Evolutionary conservation across 1,140 invertebrate species (phyloP), one percentile per base, ranked within the genome.

Genomic region (Diachasmimorpha longicaudata): DNA sequence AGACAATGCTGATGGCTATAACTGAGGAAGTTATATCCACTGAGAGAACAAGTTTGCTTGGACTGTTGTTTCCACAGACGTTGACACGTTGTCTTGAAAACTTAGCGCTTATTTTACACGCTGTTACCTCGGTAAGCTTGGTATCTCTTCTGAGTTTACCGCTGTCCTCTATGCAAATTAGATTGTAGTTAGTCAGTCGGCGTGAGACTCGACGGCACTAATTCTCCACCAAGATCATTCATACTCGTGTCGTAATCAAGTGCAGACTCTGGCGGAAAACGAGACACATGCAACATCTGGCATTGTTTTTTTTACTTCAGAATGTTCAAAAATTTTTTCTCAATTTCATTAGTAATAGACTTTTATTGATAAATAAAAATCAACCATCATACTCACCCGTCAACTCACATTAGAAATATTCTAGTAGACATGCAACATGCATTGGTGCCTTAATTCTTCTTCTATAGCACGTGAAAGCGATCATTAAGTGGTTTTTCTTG

Each of bases 91-190:
- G 87, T 89, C 88, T 85, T 85, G 83, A 86, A 87, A 89, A 88
- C 87, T 89, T 88, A 89, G 88, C 85, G 86, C 87, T 89, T 89
- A 89, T 89, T 89, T 89, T 89, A 89, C 88, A 89, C 88, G 86
- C 88, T 88, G 87, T 89, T 89, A 87, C 81, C 86, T 89, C 83
- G 81, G 86, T 88, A 88, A 88, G 84, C 83, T 87, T 86, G 82
- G 14, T 31, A 52, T 37, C 82, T 81, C 81, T 79, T n/a, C n/a
- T 79, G 85, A 85, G 83, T 87, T 85, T 83, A 85, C 83, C 84
- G 84, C 84, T 85, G 85, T 86, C 86, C 87, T 52, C 85, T 89
- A 89, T 89, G 87, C 85, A 87, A 89, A 89, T 89, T 80, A 88
- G 84, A 55, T 21, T 55, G 9, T 55, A 63, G 13, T 63, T 63